These are phyloP conservation scores for Amphiura filiformis DNA, from an alignment of 35 echinoderm and acorn worm genomes.

Conservation along the genomic window DNA sequence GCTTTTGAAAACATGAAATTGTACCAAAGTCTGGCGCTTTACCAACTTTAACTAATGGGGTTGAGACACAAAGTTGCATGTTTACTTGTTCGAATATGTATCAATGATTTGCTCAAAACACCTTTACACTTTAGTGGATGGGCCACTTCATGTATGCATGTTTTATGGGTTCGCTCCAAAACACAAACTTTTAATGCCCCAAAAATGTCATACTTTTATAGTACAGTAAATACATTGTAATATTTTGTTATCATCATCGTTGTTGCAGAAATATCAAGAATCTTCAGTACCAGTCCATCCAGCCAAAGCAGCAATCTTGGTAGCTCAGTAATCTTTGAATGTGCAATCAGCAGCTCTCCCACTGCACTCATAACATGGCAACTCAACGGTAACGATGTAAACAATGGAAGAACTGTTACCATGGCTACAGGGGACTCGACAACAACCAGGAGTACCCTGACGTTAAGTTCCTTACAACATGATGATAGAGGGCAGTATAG, in stretches of 20 bases:
- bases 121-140: too few relatives aligned
- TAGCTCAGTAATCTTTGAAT: slow-evolving; percentile 35
- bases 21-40: too few relatives aligned
- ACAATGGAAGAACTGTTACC: slow-evolving; percentile 1
- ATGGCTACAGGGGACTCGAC: slow-evolving; percentile 14
- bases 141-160: too few relatives aligned
- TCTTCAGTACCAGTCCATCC: slow-evolving; percentile 48
- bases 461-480: slow-evolving; percentile 46
- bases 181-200: too few relatives aligned
- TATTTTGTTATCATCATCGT: not conserved
- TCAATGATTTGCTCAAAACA: too few relatives aligned
- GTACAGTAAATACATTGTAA: too few relatives aligned
- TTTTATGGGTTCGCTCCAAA: too few relatives aligned
- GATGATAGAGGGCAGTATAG: slow-evolving; percentile 67
- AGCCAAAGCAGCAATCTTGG: slow-evolving; percentile 51
- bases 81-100: too few relatives aligned
- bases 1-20: too few relatives aligned
- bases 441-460: slow-evolving; percentile 57
- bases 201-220: too few relatives aligned
- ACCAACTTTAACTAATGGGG: too few relatives aligned
- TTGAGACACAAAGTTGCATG: too few relatives aligned
- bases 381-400: slow-evolving; percentile 56
- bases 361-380: slow-evolving; percentile 74
- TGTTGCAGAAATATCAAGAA: slow-evolving; percentile 37
- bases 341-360: slow-evolving; percentile 71